phyloP scores from a whole-genome alignment of 2,797 vertebrate genomes.

The Otolemur crassicaudatus region DNA sequence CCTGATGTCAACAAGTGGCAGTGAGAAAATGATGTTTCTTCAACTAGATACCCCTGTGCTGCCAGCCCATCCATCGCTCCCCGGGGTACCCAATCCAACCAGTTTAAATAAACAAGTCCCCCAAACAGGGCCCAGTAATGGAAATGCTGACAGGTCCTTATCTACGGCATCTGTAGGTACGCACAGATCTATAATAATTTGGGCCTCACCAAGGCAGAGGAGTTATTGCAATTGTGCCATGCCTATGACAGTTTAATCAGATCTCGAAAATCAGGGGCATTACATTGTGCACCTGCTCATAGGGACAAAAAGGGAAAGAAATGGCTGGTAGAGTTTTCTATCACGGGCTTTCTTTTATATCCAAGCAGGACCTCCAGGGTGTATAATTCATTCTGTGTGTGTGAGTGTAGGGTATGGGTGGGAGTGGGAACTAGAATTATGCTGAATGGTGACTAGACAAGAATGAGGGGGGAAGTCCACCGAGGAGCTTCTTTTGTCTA shows the following conservation, averaged over 20 bases:
- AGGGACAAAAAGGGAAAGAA: conserved; percentile 2
- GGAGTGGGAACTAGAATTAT: conserved; percentile 36
- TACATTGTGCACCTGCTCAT: conserved; percentile 83
- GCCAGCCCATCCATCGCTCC: neutral
- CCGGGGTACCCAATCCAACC: conserved; percentile 25
- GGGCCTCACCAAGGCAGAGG: conserved; percentile 50
- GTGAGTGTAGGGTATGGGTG: neutral
- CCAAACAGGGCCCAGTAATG: conserved; percentile 49
- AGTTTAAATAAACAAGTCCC: conserved; percentile 80
- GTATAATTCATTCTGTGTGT: conserved; percentile 64
- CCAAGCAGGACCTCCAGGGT: neutral
- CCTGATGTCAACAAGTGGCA: neutral
- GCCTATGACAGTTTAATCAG: conserved; percentile 87
- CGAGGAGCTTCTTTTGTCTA: conserved; percentile 16
- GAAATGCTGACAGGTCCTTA: conserved; percentile 75
- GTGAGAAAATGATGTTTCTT: accelerated
- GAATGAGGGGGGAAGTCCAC: conserved; percentile 40
- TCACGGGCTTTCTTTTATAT: conserved; percentile 69
- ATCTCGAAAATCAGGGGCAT: conserved; percentile 83
- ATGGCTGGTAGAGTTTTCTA: conserved; percentile 35
- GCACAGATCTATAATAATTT: conserved; percentile 61
- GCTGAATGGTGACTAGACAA: conserved; percentile 47
- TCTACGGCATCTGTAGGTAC: neutral
- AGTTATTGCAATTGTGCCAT: conserved; percentile 78
- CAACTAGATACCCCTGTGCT: neutral